phyloP scores from a whole-genome alignment of 2,113 vertebrate species.

The Chauna torquata region DNA sequence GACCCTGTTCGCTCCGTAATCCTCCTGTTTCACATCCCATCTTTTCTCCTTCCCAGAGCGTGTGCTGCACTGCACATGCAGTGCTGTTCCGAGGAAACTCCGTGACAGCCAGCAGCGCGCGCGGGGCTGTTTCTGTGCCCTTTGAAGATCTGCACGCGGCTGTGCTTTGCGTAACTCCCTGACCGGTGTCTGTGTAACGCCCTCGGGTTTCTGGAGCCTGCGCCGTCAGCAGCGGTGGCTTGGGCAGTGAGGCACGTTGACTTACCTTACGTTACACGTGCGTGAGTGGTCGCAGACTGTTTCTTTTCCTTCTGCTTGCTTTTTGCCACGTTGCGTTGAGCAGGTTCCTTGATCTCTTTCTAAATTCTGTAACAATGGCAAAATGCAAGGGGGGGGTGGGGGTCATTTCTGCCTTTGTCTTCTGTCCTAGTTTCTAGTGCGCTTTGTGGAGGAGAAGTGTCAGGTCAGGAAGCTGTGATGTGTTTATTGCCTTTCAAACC shows the following conservation, averaged over 20 bases:
- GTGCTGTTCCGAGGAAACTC: background rate
- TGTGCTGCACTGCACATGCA: rapidly evolving
- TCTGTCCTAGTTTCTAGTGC: background rate
- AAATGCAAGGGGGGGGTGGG: background rate
- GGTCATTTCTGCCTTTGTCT: background rate
- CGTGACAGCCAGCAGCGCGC: rapidly evolving
- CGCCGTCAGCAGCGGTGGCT: background rate
- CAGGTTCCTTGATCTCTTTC: background rate
- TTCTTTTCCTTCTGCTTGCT: background rate
- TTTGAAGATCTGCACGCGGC: background rate
- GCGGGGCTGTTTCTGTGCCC: background rate
- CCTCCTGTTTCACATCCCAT: background rate
- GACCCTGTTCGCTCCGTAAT: background rate
- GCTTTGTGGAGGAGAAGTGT: background rate
- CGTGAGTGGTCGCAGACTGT: too few species aligned
- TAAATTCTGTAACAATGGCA: background rate
- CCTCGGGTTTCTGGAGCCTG: background rate
- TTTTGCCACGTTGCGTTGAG: background rate
- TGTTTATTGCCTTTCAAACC: background rate
- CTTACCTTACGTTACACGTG: rapidly evolving
- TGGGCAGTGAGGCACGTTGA: background rate
- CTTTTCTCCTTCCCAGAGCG: background rate
- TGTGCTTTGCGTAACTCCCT: background rate
- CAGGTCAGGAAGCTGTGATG: background rate
- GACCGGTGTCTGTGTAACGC: too few species aligned